Evolutionary conservation across 2,113 vertebrate genomes (phyloP).

Genomic region (Sinocyclocheilus rhinocerous): DNA sequence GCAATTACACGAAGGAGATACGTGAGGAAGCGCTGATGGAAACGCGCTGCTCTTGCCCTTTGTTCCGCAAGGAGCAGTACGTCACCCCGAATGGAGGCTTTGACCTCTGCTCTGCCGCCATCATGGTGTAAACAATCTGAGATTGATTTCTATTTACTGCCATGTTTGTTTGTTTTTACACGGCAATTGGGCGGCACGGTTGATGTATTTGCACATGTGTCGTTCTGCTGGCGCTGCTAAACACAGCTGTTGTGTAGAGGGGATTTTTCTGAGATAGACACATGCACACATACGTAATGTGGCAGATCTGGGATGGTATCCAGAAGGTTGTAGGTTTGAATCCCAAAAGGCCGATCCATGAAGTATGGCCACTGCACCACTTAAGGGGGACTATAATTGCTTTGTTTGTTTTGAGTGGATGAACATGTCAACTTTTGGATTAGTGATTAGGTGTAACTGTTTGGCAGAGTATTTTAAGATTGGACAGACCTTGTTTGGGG

Average conservation of each 20-base stretch:
- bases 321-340: neutral
- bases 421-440: neutral
- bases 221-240: neutral
- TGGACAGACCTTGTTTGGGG: too few species aligned
- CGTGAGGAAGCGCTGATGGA: constrained; percentile 45
- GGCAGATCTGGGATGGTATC: neutral
- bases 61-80: constrained; percentile 42
- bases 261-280: neutral
- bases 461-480: too few species aligned
- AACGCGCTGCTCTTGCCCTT: constrained; percentile 26
- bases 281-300: neutral
- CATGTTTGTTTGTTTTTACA: constrained; percentile 39
- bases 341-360: neutral
- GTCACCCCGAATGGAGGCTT: constrained; percentile 38
- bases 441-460: neutral
- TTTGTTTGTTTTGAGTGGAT: neutral
- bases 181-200: neutral
- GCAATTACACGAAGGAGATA: constrained; percentile 52
- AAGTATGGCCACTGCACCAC: neutral
- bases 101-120: constrained; percentile 42
- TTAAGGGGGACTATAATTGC: neutral
- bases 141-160: constrained; percentile 39
- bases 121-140: constrained; percentile 33
- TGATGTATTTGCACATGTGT: constrained; percentile 10
- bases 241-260: constrained; percentile 17